Evolutionary conservation across 2,113 vertebrate species (phyloP).

Genomic region (Astatotilapia flaviijosephi): DNA sequence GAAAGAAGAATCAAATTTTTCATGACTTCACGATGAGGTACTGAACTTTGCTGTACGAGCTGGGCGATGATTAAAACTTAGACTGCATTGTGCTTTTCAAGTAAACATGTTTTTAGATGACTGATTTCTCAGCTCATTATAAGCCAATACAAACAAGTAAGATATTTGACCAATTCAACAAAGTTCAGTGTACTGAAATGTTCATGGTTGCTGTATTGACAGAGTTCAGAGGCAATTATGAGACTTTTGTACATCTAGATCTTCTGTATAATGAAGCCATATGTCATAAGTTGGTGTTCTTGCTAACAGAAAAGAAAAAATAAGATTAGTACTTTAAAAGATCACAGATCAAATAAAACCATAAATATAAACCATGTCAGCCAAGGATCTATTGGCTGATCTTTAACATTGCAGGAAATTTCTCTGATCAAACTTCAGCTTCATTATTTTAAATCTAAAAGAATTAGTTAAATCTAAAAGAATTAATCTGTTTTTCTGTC

Average conservation of each 20-base stretch:
- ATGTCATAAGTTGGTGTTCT: not conserved
- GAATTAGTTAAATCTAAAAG: accelerated
- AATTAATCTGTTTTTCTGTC: not conserved
- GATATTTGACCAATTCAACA: not conserved
- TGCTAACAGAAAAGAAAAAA: not conserved
- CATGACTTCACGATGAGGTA: not conserved
- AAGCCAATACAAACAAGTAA: not conserved
- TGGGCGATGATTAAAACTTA: not conserved
- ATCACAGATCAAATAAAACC: not conserved
- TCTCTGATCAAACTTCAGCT: not conserved
- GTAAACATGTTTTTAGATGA: not conserved
- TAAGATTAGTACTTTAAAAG: not conserved
- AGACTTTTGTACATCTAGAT: not conserved
- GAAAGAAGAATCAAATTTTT: not conserved
- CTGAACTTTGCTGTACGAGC: not conserved
- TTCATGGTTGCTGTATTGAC: not conserved
- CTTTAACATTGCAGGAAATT: not conserved
- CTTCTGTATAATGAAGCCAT: not conserved
- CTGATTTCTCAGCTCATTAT: not conserved
- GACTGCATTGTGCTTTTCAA: not conserved
- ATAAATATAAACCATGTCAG: not conserved
- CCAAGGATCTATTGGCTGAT: not conserved
- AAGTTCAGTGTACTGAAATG: not conserved
- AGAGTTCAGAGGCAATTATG: not conserved
- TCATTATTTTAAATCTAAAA: not conserved